Base-by-base conservation (phyloP, 2,113 vertebrate genomes). In the Dendropsophus ebraccatus region DNA sequence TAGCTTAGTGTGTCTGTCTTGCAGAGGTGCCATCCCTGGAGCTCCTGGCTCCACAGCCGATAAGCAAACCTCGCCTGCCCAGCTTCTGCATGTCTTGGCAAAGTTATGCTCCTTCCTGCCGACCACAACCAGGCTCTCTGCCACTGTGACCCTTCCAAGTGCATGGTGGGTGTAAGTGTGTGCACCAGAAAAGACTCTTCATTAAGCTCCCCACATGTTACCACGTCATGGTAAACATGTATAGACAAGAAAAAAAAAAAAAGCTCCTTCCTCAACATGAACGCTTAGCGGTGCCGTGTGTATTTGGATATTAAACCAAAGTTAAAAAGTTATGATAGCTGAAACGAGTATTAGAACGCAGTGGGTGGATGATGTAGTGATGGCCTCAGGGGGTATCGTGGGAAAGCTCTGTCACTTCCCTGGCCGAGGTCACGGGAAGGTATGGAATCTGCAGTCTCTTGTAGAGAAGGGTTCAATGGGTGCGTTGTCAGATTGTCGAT, bases 341-440 rank as follows among this genome's bases (percentile, higher is more conserved):
- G 96, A 97, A 94, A 97, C 95, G 96, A 97, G 97, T 97, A 97
- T 96, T 94, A 93, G 93, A 96, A 96, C 94, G 93, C 96, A 94
- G 94, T 94, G 91, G 93, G 93, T 92, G 90, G 88, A 87, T 60
- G 85, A 94, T 92, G 95, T 94, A 96, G 95, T 97, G 96, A 95
- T 92, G 89, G 89, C n/a, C 82, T 81, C 25, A 2, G 47, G n/a
- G 54, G 80, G 60, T 47, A 50, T 35, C 2, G 72, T 50, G 56
- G 76, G 76, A 58, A 78, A 78, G 76, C 52, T 52, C 13, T 28
- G 52, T 52, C 50, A 23, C 76, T 79, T 79, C 76, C 76, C 76
- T 58, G 52, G 76, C 76, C 52, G 32, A 58, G 52, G 76, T 37
- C 76, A 67, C 19, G 76, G 25, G 69, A 74, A 35, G 41, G 72